A percentile compares a stretch with the other conserved stretches of the same genome.
Evolutionary conservation across 2,888 invertebrate genomes (phyloP).

Genomic region (Zaprionus lineosus): DNA sequence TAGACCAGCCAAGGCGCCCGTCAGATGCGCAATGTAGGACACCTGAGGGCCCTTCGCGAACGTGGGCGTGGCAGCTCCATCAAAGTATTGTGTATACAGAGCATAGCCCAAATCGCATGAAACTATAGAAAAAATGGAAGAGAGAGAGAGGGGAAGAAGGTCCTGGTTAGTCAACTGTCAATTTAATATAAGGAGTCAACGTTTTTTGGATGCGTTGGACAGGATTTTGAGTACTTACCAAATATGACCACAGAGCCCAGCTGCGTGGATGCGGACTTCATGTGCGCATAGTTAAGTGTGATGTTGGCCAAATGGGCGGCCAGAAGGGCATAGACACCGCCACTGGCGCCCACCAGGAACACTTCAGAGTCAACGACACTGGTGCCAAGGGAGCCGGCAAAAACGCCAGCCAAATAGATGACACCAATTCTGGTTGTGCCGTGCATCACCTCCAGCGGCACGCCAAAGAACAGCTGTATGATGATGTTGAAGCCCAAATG

Average conservation of each 20-base stretch:
- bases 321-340: constrained; percentile 97
- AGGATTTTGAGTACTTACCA: constrained; percentile 85
- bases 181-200: not conserved
- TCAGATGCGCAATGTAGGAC: constrained; percentile 97
- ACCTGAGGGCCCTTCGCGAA: constrained; percentile 87
- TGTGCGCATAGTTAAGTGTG: constrained; percentile 95
- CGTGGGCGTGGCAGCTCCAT: constrained; percentile 43
- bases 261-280: constrained; percentile 96
- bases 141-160: not conserved
- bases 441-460: constrained; percentile 98
- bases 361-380: constrained; percentile 97
- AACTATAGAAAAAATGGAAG: constrained; percentile 83
- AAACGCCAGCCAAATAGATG: constrained; percentile 96
- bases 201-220: no score
- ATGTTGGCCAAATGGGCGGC: constrained; percentile 98
- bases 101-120: constrained; percentile 97
- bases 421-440: constrained; percentile 93
- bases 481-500: constrained; percentile 97
- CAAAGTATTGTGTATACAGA: constrained; percentile 92
- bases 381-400: constrained; percentile 92
- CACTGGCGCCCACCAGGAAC: constrained; percentile 97
- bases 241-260: constrained; percentile 95
- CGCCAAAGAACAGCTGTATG: constrained; percentile 95
- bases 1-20: constrained; percentile 96
- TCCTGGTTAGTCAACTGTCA: constrained; percentile 12